A percentile compares a stretch with the other conserved stretches of the same genome.
phyloP scores from a whole-genome alignment of 2,113 vertebrate species.

The Semicossyphus pulcher region DNA sequence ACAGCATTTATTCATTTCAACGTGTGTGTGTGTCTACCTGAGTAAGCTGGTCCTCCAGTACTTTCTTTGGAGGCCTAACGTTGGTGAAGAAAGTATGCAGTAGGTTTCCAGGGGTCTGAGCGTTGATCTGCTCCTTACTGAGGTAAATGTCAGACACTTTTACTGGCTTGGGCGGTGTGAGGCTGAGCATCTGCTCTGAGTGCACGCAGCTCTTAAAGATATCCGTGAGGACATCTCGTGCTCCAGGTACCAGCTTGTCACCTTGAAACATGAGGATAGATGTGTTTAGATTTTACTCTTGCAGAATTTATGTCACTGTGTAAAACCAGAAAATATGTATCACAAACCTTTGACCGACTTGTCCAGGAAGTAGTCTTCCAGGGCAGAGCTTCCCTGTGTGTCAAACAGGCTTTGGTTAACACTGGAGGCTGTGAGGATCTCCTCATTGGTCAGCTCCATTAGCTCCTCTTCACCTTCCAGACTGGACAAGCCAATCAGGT shows the following conservation, averaged over 20 bases:
- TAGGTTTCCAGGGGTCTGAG: constrained; percentile 94
- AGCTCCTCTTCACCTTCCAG: constrained; percentile 96
- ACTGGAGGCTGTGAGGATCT: constrained; percentile 96
- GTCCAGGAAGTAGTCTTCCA: constrained; percentile 96
- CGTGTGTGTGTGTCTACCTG: constrained; percentile 87
- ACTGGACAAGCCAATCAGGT: constrained; percentile 95
- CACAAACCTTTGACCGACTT: constrained; percentile 92
- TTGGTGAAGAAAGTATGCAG: constrained; percentile 96
- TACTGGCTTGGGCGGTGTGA: constrained; percentile 90
- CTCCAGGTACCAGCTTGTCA: constrained; percentile 92
- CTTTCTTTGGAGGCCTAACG: constrained; percentile 94
- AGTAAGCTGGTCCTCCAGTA: constrained; percentile 96
- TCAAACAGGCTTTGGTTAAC: constrained; percentile 99
- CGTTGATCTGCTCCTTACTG: constrained; percentile 97
- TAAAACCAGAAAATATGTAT: constrained; percentile 10
- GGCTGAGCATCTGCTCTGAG: constrained; percentile 94
- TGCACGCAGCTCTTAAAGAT: constrained; percentile 97
- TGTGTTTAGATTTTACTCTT: background rate
- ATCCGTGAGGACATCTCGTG: constrained; percentile 93
- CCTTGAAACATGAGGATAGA: constrained; percentile 77
- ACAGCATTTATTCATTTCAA: too few species aligned
- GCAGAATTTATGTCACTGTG: background rate
- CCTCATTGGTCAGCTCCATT: constrained; percentile 98
- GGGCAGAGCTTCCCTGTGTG: constrained; percentile 94
- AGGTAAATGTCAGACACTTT: constrained; percentile 97